Evolutionary conservation across 2,113 vertebrate species (phyloP), one percentile per base, ranked within the genome.

Genomic region (Sigmodon hispidus): DNA sequence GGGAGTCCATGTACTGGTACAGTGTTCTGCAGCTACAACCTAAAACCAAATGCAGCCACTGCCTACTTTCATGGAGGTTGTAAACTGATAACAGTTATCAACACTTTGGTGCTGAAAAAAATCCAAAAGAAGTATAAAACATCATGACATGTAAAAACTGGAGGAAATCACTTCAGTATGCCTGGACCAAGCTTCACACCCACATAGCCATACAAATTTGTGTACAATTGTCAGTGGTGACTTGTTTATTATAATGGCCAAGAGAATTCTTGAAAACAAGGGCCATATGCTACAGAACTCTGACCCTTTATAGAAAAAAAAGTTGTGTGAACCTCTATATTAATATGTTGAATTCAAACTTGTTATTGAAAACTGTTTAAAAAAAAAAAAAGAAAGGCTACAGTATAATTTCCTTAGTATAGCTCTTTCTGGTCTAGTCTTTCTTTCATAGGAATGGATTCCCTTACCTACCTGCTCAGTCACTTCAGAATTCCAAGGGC

Each of bases 81-180:
- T 13, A 65, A 93, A 24, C 43, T 90, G 19, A 73, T 48, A 95
- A 77, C 80, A 34, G 55, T 36, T 93, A 89, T 52, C 48, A 9
- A 10, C 45, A n/a, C 76, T 84, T 90, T 29, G 79, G 31, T 67
- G 24, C 24, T 43, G 91, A 21, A 34, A 43, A 67, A 65, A 95
- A 91, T 3, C 19, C 43, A 65, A 90, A 94, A 83, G 45, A 88
- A 67, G 22, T 81, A 59, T 75, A 86, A 67, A 69, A 90, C 59
- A 87, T 94, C 43, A 29, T 80, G 55, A 59, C 48, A 76, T 17
- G 26, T 83, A 48, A 80, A 93, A 77, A 88, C 50, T 73, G 83
- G 19, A 87, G 90, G 40, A 45, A 90, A 90, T 94, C 87, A 69
- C 88, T 87, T 94, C 34, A 48, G 5, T 59, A 40, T 80, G 29